phyloP scores from a whole-genome alignment of 2,113 vertebrate genomes.

The Chunga burmeisteri region DNA sequence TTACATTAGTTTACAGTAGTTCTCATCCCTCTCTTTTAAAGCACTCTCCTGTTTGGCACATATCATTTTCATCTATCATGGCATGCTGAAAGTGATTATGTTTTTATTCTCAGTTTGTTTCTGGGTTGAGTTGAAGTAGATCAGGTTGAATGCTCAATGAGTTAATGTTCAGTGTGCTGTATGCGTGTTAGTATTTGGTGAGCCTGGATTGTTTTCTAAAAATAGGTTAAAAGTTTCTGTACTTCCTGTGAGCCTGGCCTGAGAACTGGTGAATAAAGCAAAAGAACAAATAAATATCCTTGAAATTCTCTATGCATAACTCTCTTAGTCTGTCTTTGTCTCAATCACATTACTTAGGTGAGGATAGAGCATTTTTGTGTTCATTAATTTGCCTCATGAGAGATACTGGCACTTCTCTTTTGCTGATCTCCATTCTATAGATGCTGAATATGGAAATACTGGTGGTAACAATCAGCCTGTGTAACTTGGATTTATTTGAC shows the following conservation, averaged over 20 bases:
- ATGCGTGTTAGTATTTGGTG: not conserved
- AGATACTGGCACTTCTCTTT: not conserved
- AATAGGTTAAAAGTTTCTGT: not conserved
- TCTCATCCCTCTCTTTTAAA: not conserved
- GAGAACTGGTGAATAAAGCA: not conserved
- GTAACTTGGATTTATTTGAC: not conserved
- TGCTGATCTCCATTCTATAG: not conserved
- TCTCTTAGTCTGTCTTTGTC: not conserved
- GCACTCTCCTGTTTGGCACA: not conserved
- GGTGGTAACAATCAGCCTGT: not conserved
- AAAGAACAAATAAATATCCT: not conserved
- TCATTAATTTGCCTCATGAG: not conserved
- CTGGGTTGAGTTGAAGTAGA: not conserved
- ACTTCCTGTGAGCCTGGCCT: not conserved
- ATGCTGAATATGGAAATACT: not conserved
- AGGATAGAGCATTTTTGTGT: not conserved
- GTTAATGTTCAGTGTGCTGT: not conserved
- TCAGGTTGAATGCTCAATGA: not conserved
- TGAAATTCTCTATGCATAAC: not conserved
- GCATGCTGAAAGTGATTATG: not conserved
- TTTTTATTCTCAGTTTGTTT: constrained; percentile 34
- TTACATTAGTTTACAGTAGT: not conserved
- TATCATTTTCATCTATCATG: constrained; percentile 9
- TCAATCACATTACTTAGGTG: not conserved
- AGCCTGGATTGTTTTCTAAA: not conserved